Evolutionary conservation across 2,888 invertebrate genomes (phyloP), one percentile per base, ranked within the genome.

Genomic region (Erannis defoliaria): DNA sequence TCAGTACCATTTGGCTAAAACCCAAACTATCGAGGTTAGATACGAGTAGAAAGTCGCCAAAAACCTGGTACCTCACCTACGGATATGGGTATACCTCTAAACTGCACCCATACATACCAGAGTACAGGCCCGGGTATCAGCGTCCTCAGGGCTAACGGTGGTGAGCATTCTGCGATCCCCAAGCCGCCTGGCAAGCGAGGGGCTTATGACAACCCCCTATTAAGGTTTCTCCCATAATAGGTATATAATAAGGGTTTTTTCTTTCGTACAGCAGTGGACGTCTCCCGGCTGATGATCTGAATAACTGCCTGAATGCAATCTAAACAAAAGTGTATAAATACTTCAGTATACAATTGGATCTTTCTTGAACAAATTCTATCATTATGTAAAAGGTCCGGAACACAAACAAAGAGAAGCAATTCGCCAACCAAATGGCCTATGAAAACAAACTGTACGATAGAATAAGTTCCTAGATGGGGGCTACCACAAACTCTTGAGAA

Each of bases 401-500:
- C 21, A 58, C 31, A 62, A 62, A 67, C 60, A 62, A 58, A 62
- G 53, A 16, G 35, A 37, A 35, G 19, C 58, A 50, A 53, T 63
- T 56, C 49, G 33, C 42, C 16, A 57, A 35, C 53, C 65, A 65
- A 26, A 56, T 42, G 49, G 51, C 49, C 58, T 63, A 56, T 58
- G 55, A 63, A 63, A 63, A 65, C 58, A 67, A 66, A 67, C 8
- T 60, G 53, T 53, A 33, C 56, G 23, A 23, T 18, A 46, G 46
- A 48, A 45, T 46, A 45, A 31, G n/a, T 54, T 51, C 14, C 21
- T 37, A n/a, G 10, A 2, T 14, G 26, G 14, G 45, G 49, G 49
- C 40, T 45, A 33, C 43, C 19, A 19, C 23, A 9, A 10, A 1
- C 1, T 31, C 4, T 29, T n/a, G n/a, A n/a, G n/a, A n/a, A n/a